phyloP scores from a whole-genome alignment of 53 echinoderm and acorn worm genomes.

The Echinarachnius parma region DNA sequence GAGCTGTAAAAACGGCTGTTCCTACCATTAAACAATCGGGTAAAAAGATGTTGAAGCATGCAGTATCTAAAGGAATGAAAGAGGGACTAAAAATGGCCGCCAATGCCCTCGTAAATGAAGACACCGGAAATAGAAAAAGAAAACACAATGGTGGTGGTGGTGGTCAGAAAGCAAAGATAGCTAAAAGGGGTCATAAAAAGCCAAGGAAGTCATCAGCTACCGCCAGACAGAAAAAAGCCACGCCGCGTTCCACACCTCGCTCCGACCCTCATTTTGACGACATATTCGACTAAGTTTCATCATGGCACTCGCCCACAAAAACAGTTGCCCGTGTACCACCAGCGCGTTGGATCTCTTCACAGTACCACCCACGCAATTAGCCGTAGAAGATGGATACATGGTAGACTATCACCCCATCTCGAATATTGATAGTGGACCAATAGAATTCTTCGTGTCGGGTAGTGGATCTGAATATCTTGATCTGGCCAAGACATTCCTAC shows the following conservation, averaged over 20 bases:
- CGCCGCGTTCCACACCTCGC: background rate
- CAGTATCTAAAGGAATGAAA: background rate
- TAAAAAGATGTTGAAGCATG: background rate
- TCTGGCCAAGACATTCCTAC: conserved; percentile 39
- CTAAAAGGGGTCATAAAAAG: background rate
- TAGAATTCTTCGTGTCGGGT: conserved; percentile 39
- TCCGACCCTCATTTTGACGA: background rate
- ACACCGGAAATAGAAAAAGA: background rate
- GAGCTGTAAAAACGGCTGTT: background rate
- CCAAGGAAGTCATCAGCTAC: background rate
- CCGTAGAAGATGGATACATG: too few species aligned
- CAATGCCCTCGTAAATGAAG: background rate
- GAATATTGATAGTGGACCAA: conserved; percentile 21
- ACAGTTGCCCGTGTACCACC: conserved; percentile 24
- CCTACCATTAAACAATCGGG: too few species aligned
- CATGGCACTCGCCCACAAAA: background rate
- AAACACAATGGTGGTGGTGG: too few species aligned
- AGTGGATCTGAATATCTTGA: conserved; percentile 48
- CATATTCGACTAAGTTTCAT: background rate
- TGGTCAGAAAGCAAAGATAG: background rate
- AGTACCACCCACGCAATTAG: too few species aligned
- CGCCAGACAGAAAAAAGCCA: background rate
- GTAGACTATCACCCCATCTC: conserved; percentile 49
- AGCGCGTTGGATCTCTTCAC: too few species aligned
- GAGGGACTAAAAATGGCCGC: background rate